Evolutionary conservation across 2,888 invertebrate species (phyloP).

Genomic region (Odiellus spinosus): DNA sequence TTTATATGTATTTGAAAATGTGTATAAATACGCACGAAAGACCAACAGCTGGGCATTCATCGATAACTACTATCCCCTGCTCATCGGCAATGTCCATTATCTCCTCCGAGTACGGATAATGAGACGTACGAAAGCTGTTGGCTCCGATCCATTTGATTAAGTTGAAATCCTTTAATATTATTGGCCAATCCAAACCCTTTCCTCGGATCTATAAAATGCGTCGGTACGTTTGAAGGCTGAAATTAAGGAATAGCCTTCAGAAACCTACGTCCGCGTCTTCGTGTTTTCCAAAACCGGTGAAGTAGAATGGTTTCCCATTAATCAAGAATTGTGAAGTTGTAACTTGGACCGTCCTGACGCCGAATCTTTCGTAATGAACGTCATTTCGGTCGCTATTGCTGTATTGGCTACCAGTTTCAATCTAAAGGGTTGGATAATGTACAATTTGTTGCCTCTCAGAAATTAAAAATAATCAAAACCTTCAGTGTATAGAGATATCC

Average conservation of each 20-base stretch:
- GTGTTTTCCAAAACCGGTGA: conserved; percentile 85
- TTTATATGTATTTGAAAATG: too few relatives aligned
- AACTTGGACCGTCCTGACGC: conserved; percentile 71
- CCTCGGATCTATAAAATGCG: conserved; percentile 54
- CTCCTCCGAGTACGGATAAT: conserved; percentile 96
- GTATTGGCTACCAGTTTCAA: too few relatives aligned
- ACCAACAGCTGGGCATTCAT: conserved; percentile 87
- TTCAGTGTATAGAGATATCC: conserved; percentile 73
- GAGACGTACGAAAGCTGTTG: conserved; percentile 87
- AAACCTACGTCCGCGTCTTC: conserved; percentile 69
- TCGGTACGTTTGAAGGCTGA: too few relatives aligned
- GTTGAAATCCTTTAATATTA: conserved; percentile 81
- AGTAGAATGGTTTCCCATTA: conserved; percentile 71
- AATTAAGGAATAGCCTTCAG: too few relatives aligned
- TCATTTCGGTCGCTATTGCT: conserved; percentile 40
- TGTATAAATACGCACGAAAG: conserved; percentile 60
- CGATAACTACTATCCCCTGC: conserved; percentile 82
- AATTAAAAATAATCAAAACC: conserved; percentile 32
- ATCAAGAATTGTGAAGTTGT: conserved; percentile 52
- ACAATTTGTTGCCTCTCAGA: too few relatives aligned
- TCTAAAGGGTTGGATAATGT: too few relatives aligned
- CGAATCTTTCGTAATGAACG: conserved; percentile 66
- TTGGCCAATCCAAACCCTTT: conserved; percentile 74
- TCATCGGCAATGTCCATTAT: conserved; percentile 86
- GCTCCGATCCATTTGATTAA: conserved; percentile 88